Base-by-base conservation (phyloP, 2,113 vertebrate species). In the Haliaeetus leucogaster region DNA sequence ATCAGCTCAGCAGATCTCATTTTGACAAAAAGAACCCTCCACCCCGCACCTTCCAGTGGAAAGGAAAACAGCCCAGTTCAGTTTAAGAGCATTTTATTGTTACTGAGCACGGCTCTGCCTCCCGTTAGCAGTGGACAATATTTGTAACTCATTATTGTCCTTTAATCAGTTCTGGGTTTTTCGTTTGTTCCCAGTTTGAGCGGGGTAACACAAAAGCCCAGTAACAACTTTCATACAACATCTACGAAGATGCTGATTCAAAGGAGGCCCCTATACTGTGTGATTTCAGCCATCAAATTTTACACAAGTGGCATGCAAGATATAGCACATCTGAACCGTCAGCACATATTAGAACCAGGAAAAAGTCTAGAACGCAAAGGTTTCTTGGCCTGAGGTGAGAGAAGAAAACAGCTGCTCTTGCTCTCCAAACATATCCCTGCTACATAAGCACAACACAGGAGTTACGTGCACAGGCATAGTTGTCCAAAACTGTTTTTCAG, bases 171-270 rank as follows among this genome's bases (percentile, higher is more conserved):
- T 87, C 55, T 45, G 47, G 6, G 27, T 0, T 67, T 68, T 89
- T 50, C 10, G 0, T 61, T 66, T 42, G 17, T 43, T 78, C 52
- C 16, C 17, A 30, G 29, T 43, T 83, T 4, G 8, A 92, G 50
- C 13, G 34, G 0, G 0, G 0, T 25, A 62, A 59, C 66, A 72
- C 22, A 17, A 74, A 40, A 83, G 25, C 12, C 61, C 52, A 74
- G 15, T 2, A 63, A 68, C 9, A 74, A 48, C 32, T 61, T 52
- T 19, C 16, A 63, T 2, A 1, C 3, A 86, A 38, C 12, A 36
- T 16, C 72, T n/a, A 2, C 4, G 9, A 93, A 71, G 71, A 50
- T 10, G 23, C 7, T 14, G 32, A 42, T 40, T 42, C 76, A 67
- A 82, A 93, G 20, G 42, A 81, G 11, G 15, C 1, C 7, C n/a